Conservation (phyloP, 2,113 vertebrate species). For the Electrona antarctica region DNA sequence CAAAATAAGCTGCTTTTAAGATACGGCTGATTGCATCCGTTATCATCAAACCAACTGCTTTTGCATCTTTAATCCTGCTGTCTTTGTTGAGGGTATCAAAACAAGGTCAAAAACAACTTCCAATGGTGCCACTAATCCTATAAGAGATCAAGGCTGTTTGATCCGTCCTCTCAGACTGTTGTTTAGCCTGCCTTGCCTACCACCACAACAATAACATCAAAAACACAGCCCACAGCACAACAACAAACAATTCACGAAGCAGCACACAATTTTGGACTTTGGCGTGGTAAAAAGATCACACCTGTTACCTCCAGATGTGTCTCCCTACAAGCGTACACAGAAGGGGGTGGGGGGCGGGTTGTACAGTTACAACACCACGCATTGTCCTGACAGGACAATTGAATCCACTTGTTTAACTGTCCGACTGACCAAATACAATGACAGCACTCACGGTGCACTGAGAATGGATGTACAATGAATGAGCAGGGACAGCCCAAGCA, state of each 20-base stretch:
- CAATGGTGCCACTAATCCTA: conserved; percentile 66
- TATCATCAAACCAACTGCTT: background rate
- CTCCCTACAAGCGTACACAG: conserved; percentile 33
- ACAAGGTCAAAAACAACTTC: conserved; percentile 65
- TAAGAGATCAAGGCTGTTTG: conserved; percentile 51
- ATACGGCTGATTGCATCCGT: background rate
- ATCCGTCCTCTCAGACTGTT: conserved; percentile 49
- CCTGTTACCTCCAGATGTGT: conserved; percentile 70
- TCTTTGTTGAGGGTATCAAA: conserved; percentile 33
- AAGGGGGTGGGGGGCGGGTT: conserved; percentile 20
- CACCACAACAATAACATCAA: conserved; percentile 52
- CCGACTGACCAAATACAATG: conserved; percentile 64
- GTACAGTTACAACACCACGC: conserved; percentile 42
- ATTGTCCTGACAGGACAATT: conserved; percentile 63
- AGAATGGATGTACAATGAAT: conserved; percentile 55
- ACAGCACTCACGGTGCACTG: conserved; percentile 45
- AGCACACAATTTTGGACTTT: conserved; percentile 12
- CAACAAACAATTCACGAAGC: conserved; percentile 5
- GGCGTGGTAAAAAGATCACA: conserved; percentile 35
- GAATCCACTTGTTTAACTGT: conserved; percentile 56
- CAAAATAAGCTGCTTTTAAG: background rate
- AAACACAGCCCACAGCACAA: conserved; percentile 34
- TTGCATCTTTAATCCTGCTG: background rate
- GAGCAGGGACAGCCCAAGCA: conserved; percentile 30
- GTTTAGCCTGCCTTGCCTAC: conserved; percentile 30